Evolutionary conservation across 64 coral and sea anemone genomes (phyloP).

Genomic region (Astreopora myriophthalma): DNA sequence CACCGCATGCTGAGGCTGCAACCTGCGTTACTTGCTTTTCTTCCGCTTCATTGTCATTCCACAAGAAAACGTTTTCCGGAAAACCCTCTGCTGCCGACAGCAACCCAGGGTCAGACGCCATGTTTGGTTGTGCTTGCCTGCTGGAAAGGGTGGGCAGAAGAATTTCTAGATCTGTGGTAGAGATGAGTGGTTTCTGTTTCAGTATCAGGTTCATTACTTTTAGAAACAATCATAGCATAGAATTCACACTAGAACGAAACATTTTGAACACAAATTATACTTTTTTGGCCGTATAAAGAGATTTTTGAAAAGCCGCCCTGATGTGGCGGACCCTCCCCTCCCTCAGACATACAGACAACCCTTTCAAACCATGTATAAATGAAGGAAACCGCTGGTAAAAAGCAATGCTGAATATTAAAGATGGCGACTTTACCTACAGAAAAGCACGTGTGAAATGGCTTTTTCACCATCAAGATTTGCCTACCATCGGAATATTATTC

Average conservation of each 20-base stretch:
- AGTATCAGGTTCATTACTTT: background rate
- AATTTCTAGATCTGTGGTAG: too few species aligned
- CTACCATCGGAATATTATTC: background rate
- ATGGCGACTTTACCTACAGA: background rate
- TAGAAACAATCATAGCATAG: too few species aligned
- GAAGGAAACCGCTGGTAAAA: background rate
- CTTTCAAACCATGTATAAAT: background rate
- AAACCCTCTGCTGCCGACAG: background rate
- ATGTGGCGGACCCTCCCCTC: too few species aligned
- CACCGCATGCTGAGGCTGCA: constrained; percentile 77
- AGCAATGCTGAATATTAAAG: background rate
- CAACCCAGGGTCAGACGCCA: constrained; percentile 11
- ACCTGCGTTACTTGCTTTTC: constrained; percentile 76
- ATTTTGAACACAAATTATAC: too few species aligned
- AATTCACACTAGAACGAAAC: too few species aligned
- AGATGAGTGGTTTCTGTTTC: background rate
- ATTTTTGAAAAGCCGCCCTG: too few species aligned
- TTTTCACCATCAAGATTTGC: background rate
- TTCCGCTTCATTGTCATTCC: constrained; percentile 65
- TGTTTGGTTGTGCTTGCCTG: background rate
- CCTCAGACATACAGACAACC: too few species aligned
- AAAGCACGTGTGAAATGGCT: background rate
- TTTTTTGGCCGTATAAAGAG: too few species aligned
- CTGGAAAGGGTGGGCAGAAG: background rate
- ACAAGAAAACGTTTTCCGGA: constrained; percentile 58